Evolutionary conservation across 2,113 vertebrate species (phyloP), one percentile per base, ranked within the genome.

Genomic region (Charadrius vociferus): DNA sequence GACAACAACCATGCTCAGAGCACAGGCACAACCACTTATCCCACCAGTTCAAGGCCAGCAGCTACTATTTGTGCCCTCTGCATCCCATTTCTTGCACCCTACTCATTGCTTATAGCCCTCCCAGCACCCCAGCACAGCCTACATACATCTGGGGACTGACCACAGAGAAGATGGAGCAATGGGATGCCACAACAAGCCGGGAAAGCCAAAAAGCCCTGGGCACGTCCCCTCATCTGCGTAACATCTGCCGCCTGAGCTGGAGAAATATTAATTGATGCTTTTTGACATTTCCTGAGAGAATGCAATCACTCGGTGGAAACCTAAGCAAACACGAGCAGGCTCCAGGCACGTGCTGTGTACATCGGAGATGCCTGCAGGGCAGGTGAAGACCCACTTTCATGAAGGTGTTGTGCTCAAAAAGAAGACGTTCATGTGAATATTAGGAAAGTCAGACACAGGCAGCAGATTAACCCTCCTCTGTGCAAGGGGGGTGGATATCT

Each of bases 241-340:
- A 95, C 94, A 75, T 72, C 91, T 81, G 90, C 66, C 91, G 82
- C 88, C 79, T 10, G 7, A 85, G 90, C 53, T 77, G 66, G n/a
- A 94, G 63, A 53, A 88, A 92, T 21, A 82, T 43, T 79, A 86
- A 95, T 56, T 90, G 88, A 85, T 85, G 88, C 52, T 90, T 95
- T 90, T 49, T 93, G 80, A 96, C 86, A 70, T 80, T 80, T 86
- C 80, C 59, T 27, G 39, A 62, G 67, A 80, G 55, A 84, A 95
- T 8, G 62, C 26, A 65, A 22, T 10, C 0, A 1, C 59, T 81
- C 27, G 53, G 55, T 41, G 80, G 77, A 85, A 93, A 59, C 14
- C 65, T 41, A 22, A 93, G 77, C 72, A 55, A 91, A 71, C 0
- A 2, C 6, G 1, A 30, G 66, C 21, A 1, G 79, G 86, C 82